Evolutionary conservation across 2,888 invertebrate genomes (phyloP).

Genomic region (Odontothrips loti): DNA sequence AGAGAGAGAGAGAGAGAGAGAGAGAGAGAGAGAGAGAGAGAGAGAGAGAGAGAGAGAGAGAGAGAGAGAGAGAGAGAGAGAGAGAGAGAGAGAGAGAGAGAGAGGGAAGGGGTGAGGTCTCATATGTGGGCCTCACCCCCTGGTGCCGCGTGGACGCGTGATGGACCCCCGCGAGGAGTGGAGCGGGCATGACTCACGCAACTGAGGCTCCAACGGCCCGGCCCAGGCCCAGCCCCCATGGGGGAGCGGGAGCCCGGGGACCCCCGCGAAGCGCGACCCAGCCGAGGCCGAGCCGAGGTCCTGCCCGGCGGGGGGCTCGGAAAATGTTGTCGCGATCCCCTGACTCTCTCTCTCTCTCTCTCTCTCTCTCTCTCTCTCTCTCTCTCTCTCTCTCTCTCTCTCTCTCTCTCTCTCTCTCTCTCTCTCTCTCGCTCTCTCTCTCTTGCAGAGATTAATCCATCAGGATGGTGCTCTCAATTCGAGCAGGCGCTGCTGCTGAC

Average conservation of each 20-base stretch:
- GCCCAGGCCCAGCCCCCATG: not conserved
- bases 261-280: not conserved
- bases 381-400: not conserved
- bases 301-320: constrained; percentile 3
- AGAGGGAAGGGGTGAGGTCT: constrained; percentile 1
- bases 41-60: not conserved
- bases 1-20: not conserved
- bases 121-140: constrained; percentile 16
- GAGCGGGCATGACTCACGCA: not conserved
- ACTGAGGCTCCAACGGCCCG: not conserved
- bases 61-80: not conserved
- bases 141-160: not conserved
- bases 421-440: not conserved
- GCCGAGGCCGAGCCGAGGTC: not conserved
- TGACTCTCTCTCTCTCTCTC: not conserved
- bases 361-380: not conserved
- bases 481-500: no score
- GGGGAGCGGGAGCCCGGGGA: not conserved
- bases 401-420: not conserved
- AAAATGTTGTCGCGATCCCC: constrained; percentile 17
- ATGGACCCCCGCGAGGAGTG: not conserved
- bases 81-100: not conserved
- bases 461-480: no score
- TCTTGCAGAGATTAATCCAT: no score
- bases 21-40: constrained; percentile 1